Evolutionary conservation across 2,888 invertebrate species (phyloP).

Genomic region (Parnassius glacialis): DNA sequence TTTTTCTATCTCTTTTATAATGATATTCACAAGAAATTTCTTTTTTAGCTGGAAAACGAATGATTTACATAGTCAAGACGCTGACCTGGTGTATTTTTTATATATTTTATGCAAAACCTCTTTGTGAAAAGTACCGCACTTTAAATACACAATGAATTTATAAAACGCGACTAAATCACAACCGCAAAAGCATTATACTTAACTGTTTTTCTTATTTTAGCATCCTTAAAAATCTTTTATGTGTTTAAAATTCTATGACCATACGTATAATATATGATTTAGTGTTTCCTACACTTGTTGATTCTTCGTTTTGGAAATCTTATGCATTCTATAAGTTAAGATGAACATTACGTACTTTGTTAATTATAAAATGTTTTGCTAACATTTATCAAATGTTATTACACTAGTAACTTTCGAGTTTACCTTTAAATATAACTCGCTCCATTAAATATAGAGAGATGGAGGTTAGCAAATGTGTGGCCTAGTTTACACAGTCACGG

Average conservation of each 20-base stretch:
- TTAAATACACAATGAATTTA: constrained; percentile 11
- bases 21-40: background rate
- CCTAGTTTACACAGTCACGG: too few relatives aligned
- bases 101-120: constrained; percentile 4
- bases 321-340: too few relatives aligned
- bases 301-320: background rate
- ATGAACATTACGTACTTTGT: too few relatives aligned
- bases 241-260: constrained; percentile 1
- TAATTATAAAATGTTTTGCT: too few relatives aligned
- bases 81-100: constrained; percentile 3
- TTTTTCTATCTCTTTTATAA: too few relatives aligned
- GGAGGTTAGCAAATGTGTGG: too few relatives aligned
- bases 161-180: constrained; percentile 14
- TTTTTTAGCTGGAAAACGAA: constrained; percentile 6
- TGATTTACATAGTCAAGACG: constrained; percentile 1
- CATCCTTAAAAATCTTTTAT: background rate
- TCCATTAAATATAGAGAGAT: too few relatives aligned
- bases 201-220: background rate
- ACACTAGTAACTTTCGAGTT: too few relatives aligned
- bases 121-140: constrained; percentile 8
- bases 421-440: too few relatives aligned
- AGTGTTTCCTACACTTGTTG: background rate
- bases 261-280: background rate
- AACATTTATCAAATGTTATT: too few relatives aligned
- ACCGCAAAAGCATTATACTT: constrained; percentile 7